Percentiles rank a stretch among this genome's conserved stretches.
Conservation (phyloP, 2,797 vertebrate genomes). For the Chanos chanos region DNA sequence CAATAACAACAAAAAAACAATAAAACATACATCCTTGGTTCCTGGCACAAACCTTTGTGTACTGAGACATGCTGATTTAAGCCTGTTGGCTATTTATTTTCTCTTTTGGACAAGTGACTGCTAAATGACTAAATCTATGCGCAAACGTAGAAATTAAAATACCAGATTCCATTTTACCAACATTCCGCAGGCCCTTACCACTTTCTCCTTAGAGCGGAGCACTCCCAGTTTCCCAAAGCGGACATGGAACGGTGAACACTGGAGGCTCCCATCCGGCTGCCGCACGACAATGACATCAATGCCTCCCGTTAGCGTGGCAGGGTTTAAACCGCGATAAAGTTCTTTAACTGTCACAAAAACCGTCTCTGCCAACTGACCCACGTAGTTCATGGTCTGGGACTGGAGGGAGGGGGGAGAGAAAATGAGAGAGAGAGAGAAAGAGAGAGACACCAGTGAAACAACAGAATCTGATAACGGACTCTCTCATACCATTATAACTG, state of each 20-base stretch:
- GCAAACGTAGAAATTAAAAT: too few relatives aligned
- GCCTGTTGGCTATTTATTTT: too few relatives aligned
- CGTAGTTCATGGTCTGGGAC: slow-evolving; percentile 89
- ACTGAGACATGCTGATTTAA: too few relatives aligned
- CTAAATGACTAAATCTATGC: too few relatives aligned
- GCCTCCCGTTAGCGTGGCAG: slow-evolving; percentile 85
- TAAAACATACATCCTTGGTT: too few relatives aligned
- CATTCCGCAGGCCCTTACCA: slow-evolving; percentile 74
- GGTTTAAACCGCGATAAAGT: slow-evolving; percentile 88
- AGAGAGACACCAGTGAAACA: background rate
- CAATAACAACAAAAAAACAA: too few relatives aligned
- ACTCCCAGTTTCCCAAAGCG: slow-evolving; percentile 95
- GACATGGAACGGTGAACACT: slow-evolving; percentile 92
- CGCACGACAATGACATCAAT: slow-evolving; percentile 91
- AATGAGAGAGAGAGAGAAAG: background rate
- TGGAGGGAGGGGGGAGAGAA: slow-evolving; percentile 35
- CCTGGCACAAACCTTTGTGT: too few relatives aligned
- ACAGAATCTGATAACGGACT: background rate
- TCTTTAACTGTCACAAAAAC: slow-evolving; percentile 88
- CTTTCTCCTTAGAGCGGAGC: slow-evolving; percentile 89
- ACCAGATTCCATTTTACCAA: too few relatives aligned
- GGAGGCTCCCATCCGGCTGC: slow-evolving; percentile 85
- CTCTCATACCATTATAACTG: too few relatives aligned
- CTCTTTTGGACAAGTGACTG: too few relatives aligned
- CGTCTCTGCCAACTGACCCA: slow-evolving; percentile 88